Percentiles rank a stretch among this genome's conserved stretches.
phyloP scores from a whole-genome alignment of 2,797 vertebrate species.

The Cyprinodon diabolis region DNA sequence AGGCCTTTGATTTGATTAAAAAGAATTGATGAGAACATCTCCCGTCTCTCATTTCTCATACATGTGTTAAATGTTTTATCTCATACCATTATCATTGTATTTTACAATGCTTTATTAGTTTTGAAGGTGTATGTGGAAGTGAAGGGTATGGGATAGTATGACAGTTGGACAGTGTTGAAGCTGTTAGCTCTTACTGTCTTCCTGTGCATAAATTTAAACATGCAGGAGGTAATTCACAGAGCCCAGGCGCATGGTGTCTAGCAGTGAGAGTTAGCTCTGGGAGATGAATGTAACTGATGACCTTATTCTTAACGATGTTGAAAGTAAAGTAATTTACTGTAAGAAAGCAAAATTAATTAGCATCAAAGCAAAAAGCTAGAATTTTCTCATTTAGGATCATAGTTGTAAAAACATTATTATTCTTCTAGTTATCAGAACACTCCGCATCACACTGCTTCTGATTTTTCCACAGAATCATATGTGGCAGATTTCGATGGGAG shows the following conservation, averaged over 20 bases:
- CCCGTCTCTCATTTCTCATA: no score
- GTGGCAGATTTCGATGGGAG: constrained; percentile 94
- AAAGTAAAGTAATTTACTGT: background rate
- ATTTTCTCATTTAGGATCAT: background rate
- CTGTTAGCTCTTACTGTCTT: no score
- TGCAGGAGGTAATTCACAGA: background rate
- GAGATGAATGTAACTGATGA: background rate
- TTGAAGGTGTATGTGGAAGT: no score
- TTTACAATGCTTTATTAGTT: no score
- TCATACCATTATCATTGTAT: no score
- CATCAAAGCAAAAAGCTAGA: background rate
- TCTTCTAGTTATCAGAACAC: background rate
- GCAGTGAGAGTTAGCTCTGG: no score
- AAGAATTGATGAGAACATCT: no score
- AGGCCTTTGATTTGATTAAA: no score
- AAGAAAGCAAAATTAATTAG: background rate
- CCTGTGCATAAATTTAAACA: no score
- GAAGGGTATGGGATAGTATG: no score
- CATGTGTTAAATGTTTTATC: no score
- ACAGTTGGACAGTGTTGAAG: no score
- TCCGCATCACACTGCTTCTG: background rate
- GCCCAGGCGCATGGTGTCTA: background rate
- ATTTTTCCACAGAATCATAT: constrained; percentile 82
- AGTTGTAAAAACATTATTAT: background rate
- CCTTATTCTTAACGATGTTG: background rate